Percentiles rank a stretch among this genome's conserved stretches.
Evolutionary conservation across 2,797 vertebrate genomes (phyloP).

Genomic region (Champsocephalus esox): DNA sequence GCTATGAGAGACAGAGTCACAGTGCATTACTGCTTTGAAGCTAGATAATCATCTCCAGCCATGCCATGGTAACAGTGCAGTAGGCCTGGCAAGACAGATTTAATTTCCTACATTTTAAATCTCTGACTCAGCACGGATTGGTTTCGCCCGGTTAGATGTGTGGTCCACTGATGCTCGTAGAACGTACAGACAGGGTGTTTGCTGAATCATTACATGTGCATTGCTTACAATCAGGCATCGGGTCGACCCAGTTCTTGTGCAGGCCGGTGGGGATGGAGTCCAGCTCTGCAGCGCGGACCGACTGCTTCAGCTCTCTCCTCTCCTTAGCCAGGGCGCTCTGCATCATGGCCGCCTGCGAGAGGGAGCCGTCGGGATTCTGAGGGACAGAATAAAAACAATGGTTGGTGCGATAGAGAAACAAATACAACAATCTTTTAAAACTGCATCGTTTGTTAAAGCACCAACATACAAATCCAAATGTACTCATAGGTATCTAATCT

Average conservation of each 20-base stretch:
- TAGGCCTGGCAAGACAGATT: conserved; percentile 44
- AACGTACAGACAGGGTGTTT: background rate
- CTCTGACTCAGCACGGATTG: conserved; percentile 11
- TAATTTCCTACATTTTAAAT: conserved; percentile 22
- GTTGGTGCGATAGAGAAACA: background rate
- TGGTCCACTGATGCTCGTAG: conserved; percentile 1
- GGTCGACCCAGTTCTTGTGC: conserved; percentile 95
- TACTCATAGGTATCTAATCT: background rate
- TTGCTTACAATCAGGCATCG: conserved; percentile 90
- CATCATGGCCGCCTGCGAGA: conserved; percentile 98
- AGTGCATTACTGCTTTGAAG: conserved; percentile 50
- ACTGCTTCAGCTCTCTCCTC: conserved; percentile 91
- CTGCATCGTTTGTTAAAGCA: background rate
- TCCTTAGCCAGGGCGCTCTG: conserved; percentile 94
- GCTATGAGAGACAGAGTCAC: conserved; percentile 46
- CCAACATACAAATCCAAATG: background rate
- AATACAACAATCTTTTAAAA: background rate
- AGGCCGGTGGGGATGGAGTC: conserved; percentile 94
- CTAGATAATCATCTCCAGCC: conserved; percentile 75
- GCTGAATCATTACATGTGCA: background rate
- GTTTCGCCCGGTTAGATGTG: conserved; percentile 1
- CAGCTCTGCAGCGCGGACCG: conserved; percentile 92
- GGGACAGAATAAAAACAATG: background rate
- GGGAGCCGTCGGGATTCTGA: conserved; percentile 94
- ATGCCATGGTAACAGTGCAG: conserved; percentile 34